Percentiles rank a stretch among this genome's conserved stretches.
Evolutionary conservation across 2,113 vertebrate genomes (phyloP).

Genomic region (Nestor notabilis): DNA sequence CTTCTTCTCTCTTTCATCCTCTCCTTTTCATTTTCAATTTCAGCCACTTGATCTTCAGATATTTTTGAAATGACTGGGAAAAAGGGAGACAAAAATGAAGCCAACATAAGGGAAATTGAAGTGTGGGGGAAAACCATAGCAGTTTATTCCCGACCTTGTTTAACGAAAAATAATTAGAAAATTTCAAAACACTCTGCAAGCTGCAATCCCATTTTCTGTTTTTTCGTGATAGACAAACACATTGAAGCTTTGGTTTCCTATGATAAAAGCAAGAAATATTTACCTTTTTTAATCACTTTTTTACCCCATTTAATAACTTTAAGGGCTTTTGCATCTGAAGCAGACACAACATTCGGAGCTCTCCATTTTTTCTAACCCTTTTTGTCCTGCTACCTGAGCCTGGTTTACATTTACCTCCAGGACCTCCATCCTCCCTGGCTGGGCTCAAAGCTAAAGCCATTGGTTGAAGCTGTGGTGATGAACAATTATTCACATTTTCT

Average conservation of each 20-base stretch:
- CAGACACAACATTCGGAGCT: background rate
- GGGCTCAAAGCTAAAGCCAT: background rate
- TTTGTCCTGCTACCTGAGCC: background rate
- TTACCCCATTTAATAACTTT: background rate
- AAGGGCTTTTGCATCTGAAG: background rate
- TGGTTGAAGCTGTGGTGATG: background rate
- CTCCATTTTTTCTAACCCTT: background rate
- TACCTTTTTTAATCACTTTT: background rate
- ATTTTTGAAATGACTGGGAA: conserved; percentile 32
- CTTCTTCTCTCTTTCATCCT: background rate
- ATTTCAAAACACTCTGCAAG: conserved; percentile 21
- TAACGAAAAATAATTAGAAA: conserved; percentile 38
- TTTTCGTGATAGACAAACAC: background rate
- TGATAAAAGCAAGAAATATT: background rate
- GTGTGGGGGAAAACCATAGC: background rate
- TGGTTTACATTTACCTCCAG: background rate
- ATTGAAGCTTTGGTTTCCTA: background rate
- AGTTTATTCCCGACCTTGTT: background rate
- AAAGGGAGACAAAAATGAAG: conserved; percentile 2
- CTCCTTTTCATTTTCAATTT: conserved; percentile 35
- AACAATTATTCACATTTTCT: background rate
- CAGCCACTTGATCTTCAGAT: conserved; percentile 11
- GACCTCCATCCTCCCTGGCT: background rate
- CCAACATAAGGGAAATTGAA: background rate
- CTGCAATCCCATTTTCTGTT: background rate